Percentiles rank a stretch among this genome's conserved stretches.
These are phyloP conservation scores for Rhynchonema sp. DNA, from an alignment of 2,888 invertebrate genomes.

Conservation along the genomic window DNA sequence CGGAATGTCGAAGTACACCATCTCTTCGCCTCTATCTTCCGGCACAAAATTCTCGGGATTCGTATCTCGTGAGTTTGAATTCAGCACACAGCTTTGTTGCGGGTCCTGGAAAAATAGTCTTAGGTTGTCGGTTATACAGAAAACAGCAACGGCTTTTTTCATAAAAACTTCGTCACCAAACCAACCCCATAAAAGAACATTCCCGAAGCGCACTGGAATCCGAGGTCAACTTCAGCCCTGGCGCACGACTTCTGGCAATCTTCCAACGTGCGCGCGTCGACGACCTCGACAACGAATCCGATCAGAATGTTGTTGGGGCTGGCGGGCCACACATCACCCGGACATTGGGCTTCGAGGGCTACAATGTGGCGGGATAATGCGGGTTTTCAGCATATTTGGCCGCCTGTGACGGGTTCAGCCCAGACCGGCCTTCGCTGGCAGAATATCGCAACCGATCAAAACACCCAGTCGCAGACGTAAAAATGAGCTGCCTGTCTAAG, in stretches of 20 bases:
- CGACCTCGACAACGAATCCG: conserved; percentile 15
- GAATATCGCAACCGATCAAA: no score
- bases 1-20: conserved; percentile 22
- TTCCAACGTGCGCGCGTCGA: conserved; percentile 11
- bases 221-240: conserved; percentile 10
- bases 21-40: conserved; percentile 11
- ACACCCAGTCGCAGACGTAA: no score
- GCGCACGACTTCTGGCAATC: conserved; percentile 12
- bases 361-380: no score
- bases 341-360: neutral
- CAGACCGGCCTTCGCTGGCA: no score
- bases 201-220: conserved; percentile 13
- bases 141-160: neutral
- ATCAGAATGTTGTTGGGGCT: conserved; percentile 12
- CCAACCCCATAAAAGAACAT: conserved; percentile 13
- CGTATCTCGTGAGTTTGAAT: conserved; percentile 11
- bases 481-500: no score
- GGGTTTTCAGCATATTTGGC: no score
- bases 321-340: conserved; percentile 9
- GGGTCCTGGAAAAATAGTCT: no score
- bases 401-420: no score
- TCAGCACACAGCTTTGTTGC: conserved; percentile 15
- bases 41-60: conserved; percentile 13
- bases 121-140: no score
- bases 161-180: no score